Evolutionary conservation across 2,888 invertebrate species (phyloP), one percentile per base, ranked within the genome.

Genomic region (Seira ritae): DNA sequence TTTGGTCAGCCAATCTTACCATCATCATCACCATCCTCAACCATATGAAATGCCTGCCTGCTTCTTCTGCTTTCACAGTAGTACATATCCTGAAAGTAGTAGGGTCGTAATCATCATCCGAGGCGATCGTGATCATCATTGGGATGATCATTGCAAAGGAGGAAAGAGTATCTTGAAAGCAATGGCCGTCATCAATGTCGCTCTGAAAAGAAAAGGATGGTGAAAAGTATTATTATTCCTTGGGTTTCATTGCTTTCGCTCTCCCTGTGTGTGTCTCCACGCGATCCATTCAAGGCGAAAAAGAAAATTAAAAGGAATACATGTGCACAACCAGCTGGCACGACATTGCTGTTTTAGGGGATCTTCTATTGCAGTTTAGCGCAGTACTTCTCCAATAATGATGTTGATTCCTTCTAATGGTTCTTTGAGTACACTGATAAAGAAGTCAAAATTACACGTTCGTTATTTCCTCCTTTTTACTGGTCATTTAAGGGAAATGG

Each of bases 401-500:
- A 42, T 42, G 42, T 42, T 42, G 42, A 42, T 42, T 42, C 42
- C 42, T 42, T 6, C 42, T 42, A 42, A 42, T 12, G 42, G 42
- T 12, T 8, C 42, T 42, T 42, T 42, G 42, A 42, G 42, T 12
- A 42, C 42, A 42, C 23, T 75, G 75, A 67, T 50, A 66, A 66
- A 75, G 24, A 66, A 75, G 66, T 75, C 66, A 46, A 67, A 75
- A 75, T 75, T 75, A 75, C 75, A 75, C 75, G 75, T 67, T 75
- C 75, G 67, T 75, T 75, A 75, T 73, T 75, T 75, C 67, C 66
- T 55, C 46, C 42, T 6, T 22, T 67, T 75, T 75, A 75, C 46
- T 75, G 31, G 22, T 60, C 73, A 74, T 75, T 67, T 50, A 37
- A 31, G 42, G 15, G 37, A 46, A 75, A 75, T 60, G 55, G 42